Base-by-base conservation (phyloP, 2,113 vertebrate genomes). In the Antidorcas marsupialis region DNA sequence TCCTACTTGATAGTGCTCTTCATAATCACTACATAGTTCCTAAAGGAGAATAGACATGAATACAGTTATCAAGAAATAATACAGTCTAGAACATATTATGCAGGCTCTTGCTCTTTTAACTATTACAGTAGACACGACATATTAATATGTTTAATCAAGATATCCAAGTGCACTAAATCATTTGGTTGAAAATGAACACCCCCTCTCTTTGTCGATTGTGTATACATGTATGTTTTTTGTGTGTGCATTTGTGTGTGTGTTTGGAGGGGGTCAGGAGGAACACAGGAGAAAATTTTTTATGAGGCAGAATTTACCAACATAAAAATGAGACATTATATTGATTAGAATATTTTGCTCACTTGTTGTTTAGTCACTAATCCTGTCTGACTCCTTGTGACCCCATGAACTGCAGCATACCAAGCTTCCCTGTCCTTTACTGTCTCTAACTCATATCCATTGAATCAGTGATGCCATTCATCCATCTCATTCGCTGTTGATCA, bases 1-100 rank as follows among this genome's bases (percentile, higher is more conserved):
- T 19, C 12, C 4, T 15, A 87, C 45, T 93, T 93, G 53, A 96
- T 94, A 97, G 87, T 95, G 60, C 13, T 95, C 17, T 96, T 97
- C 28, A 87, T 91, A 94, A 97, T 94, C 50, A 97, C 17, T 60
- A 52, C 39, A 96, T 28, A n/a, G 47, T 87, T 93, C 52, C 55
- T 94, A 92, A 94, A 87, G 55, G 30, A 92, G 23, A 95, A 87
- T 25, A 95, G 76, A 87, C 25, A 94, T 81, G 11, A 96, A 27
- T 91, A 39, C 27, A 93, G 89, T 91, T 91, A 64, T 86, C 6
- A 93, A 93, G 60, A 95, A 89, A 83, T 94, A 95, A 89, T 79
- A 79, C 28, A 23, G 14, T 59, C 95, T 92, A 87, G 39, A 89
- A 50, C 25, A 93, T 28, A 79, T 79, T 91, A 85, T 33, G 13